These are phyloP conservation scores for Heterochromis multidens DNA, from an alignment of 2,113 vertebrate genomes.

Conservation along the genomic window DNA sequence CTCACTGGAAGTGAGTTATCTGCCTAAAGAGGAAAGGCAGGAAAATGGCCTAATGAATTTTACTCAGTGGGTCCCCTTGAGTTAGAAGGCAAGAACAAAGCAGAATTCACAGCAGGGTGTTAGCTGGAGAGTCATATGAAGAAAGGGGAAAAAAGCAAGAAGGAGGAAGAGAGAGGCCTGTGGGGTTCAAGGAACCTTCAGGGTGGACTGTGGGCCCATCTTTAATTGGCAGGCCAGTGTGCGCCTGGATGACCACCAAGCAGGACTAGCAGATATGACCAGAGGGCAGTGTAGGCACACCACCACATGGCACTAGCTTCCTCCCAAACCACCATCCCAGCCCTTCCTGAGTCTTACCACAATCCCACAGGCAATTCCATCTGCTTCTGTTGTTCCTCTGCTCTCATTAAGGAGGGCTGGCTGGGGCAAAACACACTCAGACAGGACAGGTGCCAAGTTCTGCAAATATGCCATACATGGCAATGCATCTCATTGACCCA, in stretches of 20 bases:
- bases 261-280: constrained; percentile 59
- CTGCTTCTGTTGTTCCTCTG: constrained; percentile 62
- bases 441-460: constrained; percentile 58
- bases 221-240: constrained; percentile 73
- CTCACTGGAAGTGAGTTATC: constrained; percentile 45
- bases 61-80: neutral
- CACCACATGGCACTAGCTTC: constrained; percentile 67
- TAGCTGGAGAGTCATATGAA: constrained; percentile 27
- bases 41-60: constrained; percentile 33
- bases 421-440: constrained; percentile 44
- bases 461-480: constrained; percentile 33
- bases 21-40: constrained; percentile 1
- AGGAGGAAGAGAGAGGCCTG: constrained; percentile 28
- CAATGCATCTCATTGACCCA: constrained; percentile 58
- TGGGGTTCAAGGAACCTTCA: constrained; percentile 51
- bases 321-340: constrained; percentile 26
- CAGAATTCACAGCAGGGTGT: constrained; percentile 23
- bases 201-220: constrained; percentile 62
- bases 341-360: constrained; percentile 57
- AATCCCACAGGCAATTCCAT: constrained; percentile 73
- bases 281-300: constrained; percentile 59
- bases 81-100: constrained; percentile 53
- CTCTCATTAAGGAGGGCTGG: constrained; percentile 63
- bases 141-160: constrained; percentile 5
- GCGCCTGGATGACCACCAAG: constrained; percentile 69